Conservation (phyloP, 2,113 vertebrate genomes). For the Cyanoliseus patagonus region DNA sequence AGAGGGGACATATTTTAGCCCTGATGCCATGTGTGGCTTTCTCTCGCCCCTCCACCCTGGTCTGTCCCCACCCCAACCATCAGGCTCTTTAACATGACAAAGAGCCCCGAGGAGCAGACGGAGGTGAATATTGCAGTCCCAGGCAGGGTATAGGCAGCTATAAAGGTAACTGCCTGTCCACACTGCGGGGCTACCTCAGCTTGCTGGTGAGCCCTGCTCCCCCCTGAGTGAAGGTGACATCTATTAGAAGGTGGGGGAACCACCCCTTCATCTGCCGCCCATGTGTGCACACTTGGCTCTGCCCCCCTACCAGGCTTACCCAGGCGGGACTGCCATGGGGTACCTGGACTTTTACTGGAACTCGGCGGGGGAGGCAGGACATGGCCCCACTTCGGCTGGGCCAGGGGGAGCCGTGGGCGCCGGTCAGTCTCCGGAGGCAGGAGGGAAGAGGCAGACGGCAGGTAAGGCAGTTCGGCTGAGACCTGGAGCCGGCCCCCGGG, state of each 20-base stretch:
- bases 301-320: constrained; percentile 3
- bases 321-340: neutral
- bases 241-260: neutral
- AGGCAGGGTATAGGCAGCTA: neutral
- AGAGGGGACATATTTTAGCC: constrained; percentile 1
- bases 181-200: neutral
- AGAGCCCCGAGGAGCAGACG: neutral
- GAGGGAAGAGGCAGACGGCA: neutral
- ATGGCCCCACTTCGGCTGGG: rapidly evolving
- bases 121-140: neutral
- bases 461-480: neutral
- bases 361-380: neutral
- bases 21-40: neutral
- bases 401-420: neutral
- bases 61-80: constrained; percentile 44
- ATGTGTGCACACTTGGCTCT: constrained; percentile 47
- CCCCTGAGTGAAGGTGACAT: neutral
- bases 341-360: constrained; percentile 36
- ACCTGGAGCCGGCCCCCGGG: neutral
- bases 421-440: neutral
- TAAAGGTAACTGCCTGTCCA: constrained; percentile 14
- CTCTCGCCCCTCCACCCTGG: neutral
- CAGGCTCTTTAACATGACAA: constrained; percentile 62
- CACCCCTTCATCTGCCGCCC: neutral
- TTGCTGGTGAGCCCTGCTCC: neutral